Evolutionary conservation across 1,140 invertebrate species (phyloP), one percentile per base, ranked within the genome.

Genomic region (Physella acuta): DNA sequence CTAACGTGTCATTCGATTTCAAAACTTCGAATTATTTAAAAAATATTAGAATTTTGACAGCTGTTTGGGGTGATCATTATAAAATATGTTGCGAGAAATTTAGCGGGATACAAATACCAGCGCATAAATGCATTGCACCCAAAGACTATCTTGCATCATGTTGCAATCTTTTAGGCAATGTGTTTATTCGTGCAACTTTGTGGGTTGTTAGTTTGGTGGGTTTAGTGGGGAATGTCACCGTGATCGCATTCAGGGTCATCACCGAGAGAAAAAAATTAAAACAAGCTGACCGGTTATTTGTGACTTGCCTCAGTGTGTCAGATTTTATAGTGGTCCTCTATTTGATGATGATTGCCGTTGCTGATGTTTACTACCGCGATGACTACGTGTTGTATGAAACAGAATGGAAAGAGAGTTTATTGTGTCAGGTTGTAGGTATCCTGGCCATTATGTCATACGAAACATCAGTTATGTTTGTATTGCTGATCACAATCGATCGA

Each of bases 291-390:
- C 20, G 68, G 73, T 2, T 72, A 0, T 75, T 78, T 5, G 72
- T 79, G 31, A 68, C 74, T 4, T 75, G 78, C 70, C 68, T 81
- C 11, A 71, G 72, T 26, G 26, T 78, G n/a, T 76, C 79, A 28
- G 80, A 81, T 63, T 73, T 80, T 30, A 58, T 78, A 17, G 80
- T 80, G 79, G 80, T 79, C 0, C 37, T 81, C 11, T 81, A 81
- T 63, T 37, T 81, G 61, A 59, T 76, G 1, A 76, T 81, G 14
- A 78, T 81, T 36, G 79, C 74, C 5, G 51, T 68, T 3, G 76
- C 76, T 3, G 80, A 81, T 55, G 51, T 66, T 5, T 36, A 65
- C 30, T 80, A 74, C 60, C 71, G 73, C 16, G 78, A 76, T 20
- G 56, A 51, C 28, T 81, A 81, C 61, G 71, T 74, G n/a, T 72